These are phyloP conservation scores for Planiliza haematocheilus DNA, from an alignment of 2,113 vertebrate species.

Conservation along the genomic window DNA sequence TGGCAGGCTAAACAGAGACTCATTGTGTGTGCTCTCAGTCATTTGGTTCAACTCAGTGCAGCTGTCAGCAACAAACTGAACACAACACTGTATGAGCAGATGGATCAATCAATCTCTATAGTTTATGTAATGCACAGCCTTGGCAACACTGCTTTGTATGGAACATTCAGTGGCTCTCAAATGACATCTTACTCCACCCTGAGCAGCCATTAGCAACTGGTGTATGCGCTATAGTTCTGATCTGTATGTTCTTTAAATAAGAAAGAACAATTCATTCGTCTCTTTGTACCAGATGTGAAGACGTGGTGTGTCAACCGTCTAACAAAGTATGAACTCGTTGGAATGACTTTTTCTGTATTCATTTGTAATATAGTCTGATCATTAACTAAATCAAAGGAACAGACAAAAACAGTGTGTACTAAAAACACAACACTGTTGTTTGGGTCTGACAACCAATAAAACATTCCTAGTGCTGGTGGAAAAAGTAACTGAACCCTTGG, in stretches of 20 bases:
- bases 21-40: conserved; percentile 11
- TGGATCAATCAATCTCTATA: conserved; percentile 33
- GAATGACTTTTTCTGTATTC: too few species aligned
- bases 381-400: neutral
- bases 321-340: too few species aligned
- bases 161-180: conserved; percentile 18
- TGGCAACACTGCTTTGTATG: neutral
- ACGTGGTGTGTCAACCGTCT: too few species aligned
- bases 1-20: conserved; percentile 40
- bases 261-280: conserved; percentile 18
- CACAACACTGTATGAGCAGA: conserved; percentile 43
- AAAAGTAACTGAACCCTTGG: neutral
- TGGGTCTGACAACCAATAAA: neutral
- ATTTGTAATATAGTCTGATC: neutral
- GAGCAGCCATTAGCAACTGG: conserved; percentile 8
- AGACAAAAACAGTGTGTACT: neutral
- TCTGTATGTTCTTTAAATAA: conserved; percentile 27
- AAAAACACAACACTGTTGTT: neutral
- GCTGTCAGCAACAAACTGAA: conserved; percentile 34
- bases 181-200: neutral
- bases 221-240: conserved; percentile 1
- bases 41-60: conserved; percentile 38
- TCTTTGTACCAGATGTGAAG: conserved; percentile 9
- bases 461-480: neutral
- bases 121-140: conserved; percentile 16